Evolutionary conservation across 2,797 vertebrate species (phyloP), one percentile per base, ranked within the genome.

Genomic region (Gambelia wislizenii): DNA sequence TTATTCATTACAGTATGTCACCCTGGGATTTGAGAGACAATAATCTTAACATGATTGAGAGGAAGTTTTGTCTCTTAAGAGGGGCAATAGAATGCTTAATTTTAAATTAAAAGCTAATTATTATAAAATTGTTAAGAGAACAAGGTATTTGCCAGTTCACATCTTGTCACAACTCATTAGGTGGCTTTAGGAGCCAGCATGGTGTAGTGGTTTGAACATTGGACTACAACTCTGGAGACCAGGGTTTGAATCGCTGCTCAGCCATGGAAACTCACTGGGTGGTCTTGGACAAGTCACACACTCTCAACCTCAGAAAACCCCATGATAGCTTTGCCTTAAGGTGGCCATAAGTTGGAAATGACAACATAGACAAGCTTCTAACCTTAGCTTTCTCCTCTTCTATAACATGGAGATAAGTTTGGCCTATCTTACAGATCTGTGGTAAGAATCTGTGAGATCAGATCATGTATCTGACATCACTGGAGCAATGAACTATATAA

Each of bases 31-130:
- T 7, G 44, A 56, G 76, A 18, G 89, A 83, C 69, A 74, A 54
- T 3, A 77, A 84, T 14, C 13, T 4, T 76, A 52, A 90, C 91
- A 88, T 83, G 54, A 92, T 67, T 33, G 64, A 12, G 27, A 67
- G 84, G 49, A 54, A 86, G 52, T 25, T 75, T 79, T 81, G 27
- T 7, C 12, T 67, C 36, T 89, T 89, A 83, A 69, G 69, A 52
- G 20, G 84, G 88, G 61, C 20, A 89, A 75, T 13, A 0, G 1
- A 56, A 76, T 82, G 0, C 10, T 80, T 76, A 75, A 44, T 27
- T 3, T 84, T 87, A 61, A 86, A 72, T 2, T 85, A n/a, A 27
- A 44, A 86, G 64, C 2, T 64, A 18, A 30, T 75, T 25, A 9
- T 75, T 22, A 39, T 81, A 44, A 27, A 30, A 13, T 61, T 16